These are phyloP conservation scores for Autographa gamma DNA, from an alignment of 2,888 invertebrate species.

Conservation along the genomic window DNA sequence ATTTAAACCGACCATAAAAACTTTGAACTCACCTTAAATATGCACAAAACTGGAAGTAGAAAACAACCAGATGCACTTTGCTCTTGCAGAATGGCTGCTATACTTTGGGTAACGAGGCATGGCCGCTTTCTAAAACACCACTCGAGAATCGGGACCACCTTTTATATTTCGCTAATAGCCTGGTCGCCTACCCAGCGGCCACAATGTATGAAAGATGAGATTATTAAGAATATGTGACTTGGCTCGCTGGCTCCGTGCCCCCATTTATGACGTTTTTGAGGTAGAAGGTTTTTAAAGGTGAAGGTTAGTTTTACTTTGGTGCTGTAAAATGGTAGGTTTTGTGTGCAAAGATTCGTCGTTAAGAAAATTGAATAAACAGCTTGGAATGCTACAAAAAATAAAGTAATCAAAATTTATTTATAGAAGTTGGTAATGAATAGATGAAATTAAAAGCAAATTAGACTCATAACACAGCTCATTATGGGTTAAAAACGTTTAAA, in stretches of 20 bases:
- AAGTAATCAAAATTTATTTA: not conserved
- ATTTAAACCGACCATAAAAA: slow-evolving; percentile 28
- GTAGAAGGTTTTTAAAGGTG: slow-evolving; percentile 24
- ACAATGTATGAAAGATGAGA: slow-evolving; percentile 61
- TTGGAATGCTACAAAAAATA: not conserved
- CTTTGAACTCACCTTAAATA: slow-evolving; percentile 15
- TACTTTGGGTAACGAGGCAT: slow-evolving; percentile 58
- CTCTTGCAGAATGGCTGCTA: slow-evolving; percentile 55
- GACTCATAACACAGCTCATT: not conserved
- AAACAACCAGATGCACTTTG: slow-evolving; percentile 55
- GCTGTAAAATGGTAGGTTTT: not conserved
- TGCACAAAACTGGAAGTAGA: slow-evolving; percentile 38
- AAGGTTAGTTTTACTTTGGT: not conserved
- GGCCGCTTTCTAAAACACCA: slow-evolving; percentile 55
- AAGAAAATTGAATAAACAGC: not conserved
- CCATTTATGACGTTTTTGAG: slow-evolving; percentile 43
- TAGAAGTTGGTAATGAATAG: not conserved
- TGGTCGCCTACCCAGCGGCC: slow-evolving; percentile 41
- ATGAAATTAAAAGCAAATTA: not conserved
- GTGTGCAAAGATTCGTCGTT: not conserved
- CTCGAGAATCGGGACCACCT: slow-evolving; percentile 57
- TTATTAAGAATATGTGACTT: slow-evolving; percentile 57
- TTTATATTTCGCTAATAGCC: slow-evolving; percentile 63
- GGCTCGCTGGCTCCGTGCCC: slow-evolving; percentile 37
- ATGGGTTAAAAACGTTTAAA: not conserved